Percentiles rank a stretch among this genome's conserved stretches.
Conservation (phyloP, 2,797 vertebrate species). For the Ptychadena robeensis region DNA sequence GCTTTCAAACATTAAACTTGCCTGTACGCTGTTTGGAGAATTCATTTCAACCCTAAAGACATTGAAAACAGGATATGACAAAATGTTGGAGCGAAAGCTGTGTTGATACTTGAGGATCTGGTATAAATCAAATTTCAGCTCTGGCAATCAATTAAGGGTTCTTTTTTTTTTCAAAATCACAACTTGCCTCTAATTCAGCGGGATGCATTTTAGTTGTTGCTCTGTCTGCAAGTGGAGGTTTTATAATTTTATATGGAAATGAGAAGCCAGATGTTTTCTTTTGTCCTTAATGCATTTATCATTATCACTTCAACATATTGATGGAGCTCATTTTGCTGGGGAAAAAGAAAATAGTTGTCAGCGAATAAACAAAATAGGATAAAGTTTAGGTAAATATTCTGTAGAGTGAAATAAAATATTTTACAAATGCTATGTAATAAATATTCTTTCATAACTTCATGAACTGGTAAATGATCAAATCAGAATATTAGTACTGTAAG, state of each 20-base stretch:
- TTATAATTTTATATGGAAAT: neutral
- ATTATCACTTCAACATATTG: neutral
- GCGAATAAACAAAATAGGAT: neutral
- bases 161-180: slow-evolving; percentile 15
- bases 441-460: too few species aligned
- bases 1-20: slow-evolving; percentile 29
- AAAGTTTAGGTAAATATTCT: neutral
- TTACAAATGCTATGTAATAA: neutral
- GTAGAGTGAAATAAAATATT: neutral
- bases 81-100: slow-evolving; percentile 66
- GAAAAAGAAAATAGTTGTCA: neutral
- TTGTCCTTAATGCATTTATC: neutral
- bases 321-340: neutral
- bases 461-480: neutral
- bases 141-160: slow-evolving; percentile 64
- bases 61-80: slow-evolving; percentile 74
- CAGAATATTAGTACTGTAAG: neutral
- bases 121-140: slow-evolving; percentile 69
- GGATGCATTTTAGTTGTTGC: neutral
- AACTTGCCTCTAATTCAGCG: slow-evolving; percentile 13
- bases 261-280: neutral
- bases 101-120: slow-evolving; percentile 67
- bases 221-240: neutral
- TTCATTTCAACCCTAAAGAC: slow-evolving; percentile 69
- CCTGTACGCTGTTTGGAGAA: slow-evolving; percentile 69